Evolutionary conservation across 2,888 invertebrate species (phyloP), one percentile per base, ranked within the genome.

Genomic region (Apodemia duryi): DNA sequence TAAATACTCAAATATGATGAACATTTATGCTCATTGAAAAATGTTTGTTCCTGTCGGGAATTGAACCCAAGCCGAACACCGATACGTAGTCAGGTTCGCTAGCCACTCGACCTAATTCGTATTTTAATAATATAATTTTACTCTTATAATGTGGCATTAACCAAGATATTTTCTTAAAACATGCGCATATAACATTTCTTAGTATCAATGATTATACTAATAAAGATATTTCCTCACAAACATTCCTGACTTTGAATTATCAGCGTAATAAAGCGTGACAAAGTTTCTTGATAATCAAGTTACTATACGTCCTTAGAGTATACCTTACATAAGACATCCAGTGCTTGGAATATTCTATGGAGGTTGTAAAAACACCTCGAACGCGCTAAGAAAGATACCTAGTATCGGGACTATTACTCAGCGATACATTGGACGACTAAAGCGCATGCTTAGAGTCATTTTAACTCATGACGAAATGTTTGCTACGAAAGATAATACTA

Each of bases 371-470:
- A 86, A 80, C 77, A 77, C 79, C 73, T 77, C 71, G 74, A 77
- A 75, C 78, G 79, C 77, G 77, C 75, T 75, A 74, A 73, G 68
- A 69, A 71, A 83, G 87, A 88, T 86, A 85, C 73, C 76, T 73
- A 73, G 73, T 86, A 88, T 87, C 88, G 73, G 68, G 70, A 68
- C 80, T 81, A 86, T 87, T 86, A 86, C 77, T 87, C 87, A 84
- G 70, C 69, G 75, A 71, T 81, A 81, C 83, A 78, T 75, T 71
- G 76, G 74, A 78, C 78, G 75, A 79, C 77, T 79, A 81, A 82
- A 81, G 78, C 77, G 74, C 75, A 77, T 72, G 74, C 77, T 82
- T 84, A 85, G 84, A 65, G 72, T 72, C 71, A 70, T 71, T 74
- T 75, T 74, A 74, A 71, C 70, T 73, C 68, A 68, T 64, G 66